Evolutionary conservation across 2,888 invertebrate species (phyloP).

Genomic region (Acanthosepion pharaonis): DNA sequence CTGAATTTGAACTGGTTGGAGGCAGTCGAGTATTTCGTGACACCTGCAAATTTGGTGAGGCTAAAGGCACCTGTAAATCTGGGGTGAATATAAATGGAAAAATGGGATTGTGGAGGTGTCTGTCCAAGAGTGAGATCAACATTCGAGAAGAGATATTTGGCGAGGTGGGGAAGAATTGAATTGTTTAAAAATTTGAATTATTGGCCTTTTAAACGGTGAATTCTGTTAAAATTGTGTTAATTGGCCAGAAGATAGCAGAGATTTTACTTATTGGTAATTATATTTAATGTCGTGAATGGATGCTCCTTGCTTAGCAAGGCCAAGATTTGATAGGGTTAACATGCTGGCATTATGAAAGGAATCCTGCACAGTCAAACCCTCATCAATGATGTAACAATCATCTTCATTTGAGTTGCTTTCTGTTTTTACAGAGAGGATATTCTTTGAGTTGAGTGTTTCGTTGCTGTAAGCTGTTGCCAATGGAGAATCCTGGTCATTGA

Average conservation of each 20-base stretch:
- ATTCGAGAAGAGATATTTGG: background rate
- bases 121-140: conserved; percentile 23
- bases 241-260: background rate
- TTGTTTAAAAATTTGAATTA: too few species aligned
- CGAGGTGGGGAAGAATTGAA: background rate
- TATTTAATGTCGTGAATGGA: background rate
- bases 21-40: background rate
- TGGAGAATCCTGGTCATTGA: background rate
- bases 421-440: conserved; percentile 34
- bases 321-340: background rate
- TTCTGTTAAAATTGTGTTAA: background rate
- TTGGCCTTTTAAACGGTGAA: background rate
- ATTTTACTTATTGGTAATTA: background rate
- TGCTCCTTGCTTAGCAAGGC: background rate
- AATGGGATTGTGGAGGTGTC: background rate
- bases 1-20: conserved; percentile 1
- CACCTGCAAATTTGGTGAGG: background rate
- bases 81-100: background rate
- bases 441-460: background rate
- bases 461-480: background rate
- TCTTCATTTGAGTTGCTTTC: conserved; percentile 39
- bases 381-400: conserved; percentile 45
- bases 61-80: background rate
- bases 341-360: conserved; percentile 34
- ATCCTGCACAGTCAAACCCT: background rate